These are phyloP conservation scores for Temnothorax rugatulus DNA, from an alignment of 2,888 invertebrate genomes.

Conservation along the genomic window DNA sequence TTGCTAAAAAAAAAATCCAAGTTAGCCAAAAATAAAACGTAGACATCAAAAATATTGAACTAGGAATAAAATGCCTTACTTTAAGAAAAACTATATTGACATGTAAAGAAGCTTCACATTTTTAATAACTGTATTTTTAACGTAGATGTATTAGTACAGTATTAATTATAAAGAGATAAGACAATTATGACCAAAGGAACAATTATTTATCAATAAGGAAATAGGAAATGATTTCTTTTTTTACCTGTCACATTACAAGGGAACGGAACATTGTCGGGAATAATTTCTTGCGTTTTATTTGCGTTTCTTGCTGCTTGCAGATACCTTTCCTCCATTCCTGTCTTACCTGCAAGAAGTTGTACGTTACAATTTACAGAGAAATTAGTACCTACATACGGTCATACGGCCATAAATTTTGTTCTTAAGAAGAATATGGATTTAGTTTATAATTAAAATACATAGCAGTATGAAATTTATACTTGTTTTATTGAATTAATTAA, in stretches of 20 bases:
- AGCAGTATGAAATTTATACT: neutral
- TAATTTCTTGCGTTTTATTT: constrained; percentile 68
- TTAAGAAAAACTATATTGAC: neutral
- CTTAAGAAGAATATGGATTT: neutral
- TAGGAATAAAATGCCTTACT: neutral
- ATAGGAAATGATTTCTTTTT: neutral
- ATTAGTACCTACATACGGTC: neutral
- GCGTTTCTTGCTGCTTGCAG: constrained; percentile 58
- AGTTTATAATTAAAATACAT: neutral
- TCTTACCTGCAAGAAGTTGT: constrained; percentile 43
- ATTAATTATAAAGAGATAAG: neutral
- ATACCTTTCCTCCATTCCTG: constrained; percentile 64
- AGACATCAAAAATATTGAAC: neutral
- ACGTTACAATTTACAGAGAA: neutral
- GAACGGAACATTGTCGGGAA: constrained; percentile 73
- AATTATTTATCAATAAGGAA: neutral
- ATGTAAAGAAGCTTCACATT: neutral
- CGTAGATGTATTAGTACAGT: neutral
- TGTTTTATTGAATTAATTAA: neutral
- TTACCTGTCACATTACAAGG: constrained; percentile 81
- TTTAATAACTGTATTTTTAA: neutral
- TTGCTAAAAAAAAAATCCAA: neutral
- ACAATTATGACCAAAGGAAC: neutral
- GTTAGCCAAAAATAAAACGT: neutral
- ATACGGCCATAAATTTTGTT: neutral